These are phyloP conservation scores for Columba guinea DNA, from an alignment of 2,797 vertebrate species.

Conservation along the genomic window DNA sequence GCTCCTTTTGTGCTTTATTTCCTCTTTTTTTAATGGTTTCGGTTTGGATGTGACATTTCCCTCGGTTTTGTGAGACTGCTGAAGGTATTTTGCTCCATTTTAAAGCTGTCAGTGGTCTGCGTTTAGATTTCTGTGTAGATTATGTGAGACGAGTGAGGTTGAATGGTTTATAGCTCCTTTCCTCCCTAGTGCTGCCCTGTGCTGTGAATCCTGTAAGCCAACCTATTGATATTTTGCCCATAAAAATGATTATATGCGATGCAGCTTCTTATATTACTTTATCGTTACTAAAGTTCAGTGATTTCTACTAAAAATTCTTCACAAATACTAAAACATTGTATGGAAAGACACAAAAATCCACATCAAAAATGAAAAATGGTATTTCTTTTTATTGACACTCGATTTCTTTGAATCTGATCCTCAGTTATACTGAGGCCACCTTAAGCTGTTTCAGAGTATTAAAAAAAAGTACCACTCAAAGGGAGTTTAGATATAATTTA, in stretches of 20 bases:
- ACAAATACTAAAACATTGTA: background rate
- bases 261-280: slow-evolving; percentile 4
- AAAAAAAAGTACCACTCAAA: background rate
- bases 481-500: slow-evolving; percentile 1
- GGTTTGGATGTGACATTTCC: slow-evolving; percentile 34
- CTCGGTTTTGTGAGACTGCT: slow-evolving; percentile 7
- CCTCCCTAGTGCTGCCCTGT: background rate
- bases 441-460: background rate
- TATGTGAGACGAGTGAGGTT: background rate
- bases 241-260: slow-evolving; percentile 27
- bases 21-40: background rate
- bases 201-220: background rate
- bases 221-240: background rate
- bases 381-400: background rate
- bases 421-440: background rate
- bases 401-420: slow-evolving; percentile 8
- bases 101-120: slow-evolving; percentile 32
- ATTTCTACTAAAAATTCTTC: slow-evolving; percentile 35
- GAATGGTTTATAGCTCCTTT: slow-evolving; percentile 34
- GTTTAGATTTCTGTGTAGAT: slow-evolving; percentile 41
- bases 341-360: background rate
- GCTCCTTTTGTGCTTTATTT: background rate
- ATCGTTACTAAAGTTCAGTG: background rate
- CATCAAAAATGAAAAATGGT: background rate
- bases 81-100: slow-evolving; percentile 49